These are phyloP conservation scores for Drosophila buzzatii DNA, from an alignment of 2,888 invertebrate genomes.

Conservation along the genomic window DNA sequence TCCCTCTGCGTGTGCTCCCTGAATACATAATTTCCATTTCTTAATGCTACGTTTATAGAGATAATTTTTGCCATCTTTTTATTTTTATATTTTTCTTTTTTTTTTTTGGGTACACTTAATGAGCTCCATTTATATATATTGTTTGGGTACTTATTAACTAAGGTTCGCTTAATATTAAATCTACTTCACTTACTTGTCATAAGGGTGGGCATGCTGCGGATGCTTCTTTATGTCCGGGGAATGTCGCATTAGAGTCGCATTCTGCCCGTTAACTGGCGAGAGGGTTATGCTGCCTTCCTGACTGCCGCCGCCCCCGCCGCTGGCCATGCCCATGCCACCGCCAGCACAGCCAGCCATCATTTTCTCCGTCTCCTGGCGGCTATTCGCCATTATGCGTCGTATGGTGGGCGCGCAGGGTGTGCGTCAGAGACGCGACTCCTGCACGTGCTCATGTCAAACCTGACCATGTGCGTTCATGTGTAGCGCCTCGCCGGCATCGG, in stretches of 20 bases:
- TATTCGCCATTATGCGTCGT: conserved; percentile 85
- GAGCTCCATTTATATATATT: conserved; percentile 9
- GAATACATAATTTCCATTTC: conserved; percentile 19
- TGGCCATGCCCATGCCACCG: conserved; percentile 38
- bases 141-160: conserved; percentile 59
- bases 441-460: conserved; percentile 90
- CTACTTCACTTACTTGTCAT: conserved; percentile 79
- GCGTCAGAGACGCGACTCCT: conserved; percentile 86
- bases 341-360: conserved; percentile 81
- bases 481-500: conserved; percentile 90
- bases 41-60: conserved; percentile 15
- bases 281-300: conserved; percentile 64
- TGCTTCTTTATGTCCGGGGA: conserved; percentile 82
- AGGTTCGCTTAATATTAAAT: conserved; percentile 24
- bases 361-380: conserved; percentile 85
- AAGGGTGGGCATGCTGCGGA: conserved; percentile 72
- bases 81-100: too few relatives aligned
- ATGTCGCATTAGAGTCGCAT: conserved; percentile 83
- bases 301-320: conserved; percentile 44
- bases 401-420: conserved; percentile 86
- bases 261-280: conserved; percentile 80
- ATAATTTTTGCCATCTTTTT: background rate
- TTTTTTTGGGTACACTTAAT: conserved; percentile 7
- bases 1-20: conserved; percentile 15
- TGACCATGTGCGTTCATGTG: conserved; percentile 95